phyloP scores from a whole-genome alignment of 2,888 invertebrate species.

The Sisyra nigra region DNA sequence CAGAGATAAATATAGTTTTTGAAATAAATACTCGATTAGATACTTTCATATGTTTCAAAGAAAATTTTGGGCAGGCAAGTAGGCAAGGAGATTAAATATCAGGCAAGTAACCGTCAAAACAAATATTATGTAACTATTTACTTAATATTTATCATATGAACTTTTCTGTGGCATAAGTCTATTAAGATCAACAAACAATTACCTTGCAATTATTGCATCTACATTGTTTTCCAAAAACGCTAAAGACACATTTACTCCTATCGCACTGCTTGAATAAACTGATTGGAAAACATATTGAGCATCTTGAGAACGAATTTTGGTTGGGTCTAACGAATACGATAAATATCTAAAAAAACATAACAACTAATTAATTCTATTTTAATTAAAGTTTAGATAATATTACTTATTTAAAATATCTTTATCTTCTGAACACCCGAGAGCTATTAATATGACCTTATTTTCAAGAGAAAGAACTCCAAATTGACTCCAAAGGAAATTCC shows the following conservation, averaged over 20 bases:
- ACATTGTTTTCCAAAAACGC: slow-evolving; percentile 31
- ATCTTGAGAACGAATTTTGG: slow-evolving; percentile 31
- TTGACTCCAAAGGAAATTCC: slow-evolving; percentile 44
- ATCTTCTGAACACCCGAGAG: slow-evolving; percentile 50
- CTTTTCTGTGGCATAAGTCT: too few relatives aligned
- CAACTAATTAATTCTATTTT: background rate
- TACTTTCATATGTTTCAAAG: too few relatives aligned
- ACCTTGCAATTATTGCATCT: slow-evolving; percentile 19
- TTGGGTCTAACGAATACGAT: slow-evolving; percentile 14
- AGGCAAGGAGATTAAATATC: too few relatives aligned
- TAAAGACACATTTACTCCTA: slow-evolving; percentile 32
- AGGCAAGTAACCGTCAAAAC: too few relatives aligned
- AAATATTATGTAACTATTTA: too few relatives aligned
- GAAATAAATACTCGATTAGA: too few relatives aligned
- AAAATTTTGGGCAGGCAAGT: too few relatives aligned
- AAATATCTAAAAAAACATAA: slow-evolving; percentile 16
- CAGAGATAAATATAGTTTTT: too few relatives aligned
- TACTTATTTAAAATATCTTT: slow-evolving; percentile 35
- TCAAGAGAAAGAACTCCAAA: slow-evolving; percentile 54
- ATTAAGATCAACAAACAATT: too few relatives aligned
- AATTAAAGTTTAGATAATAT: slow-evolving; percentile 14
- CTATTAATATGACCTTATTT: slow-evolving; percentile 42
- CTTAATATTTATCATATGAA: too few relatives aligned
- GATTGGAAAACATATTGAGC: slow-evolving; percentile 27
- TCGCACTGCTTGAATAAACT: slow-evolving; percentile 34